Evolutionary conservation across 2,888 invertebrate genomes (phyloP), one percentile per base, ranked within the genome.

Genomic region (Ophion ventricosus): DNA sequence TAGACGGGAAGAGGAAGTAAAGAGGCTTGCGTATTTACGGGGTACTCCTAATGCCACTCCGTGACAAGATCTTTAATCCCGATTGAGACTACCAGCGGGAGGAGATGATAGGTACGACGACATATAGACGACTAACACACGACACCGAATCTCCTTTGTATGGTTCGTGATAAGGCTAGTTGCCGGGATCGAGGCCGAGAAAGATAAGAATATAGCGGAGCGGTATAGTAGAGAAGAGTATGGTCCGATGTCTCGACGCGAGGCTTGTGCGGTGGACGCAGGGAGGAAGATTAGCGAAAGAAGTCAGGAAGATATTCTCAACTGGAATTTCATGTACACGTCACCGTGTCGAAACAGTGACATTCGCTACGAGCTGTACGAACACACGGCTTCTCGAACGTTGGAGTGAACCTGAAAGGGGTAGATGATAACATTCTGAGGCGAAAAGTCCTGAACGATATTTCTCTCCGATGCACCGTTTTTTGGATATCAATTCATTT

Each of bases 11-110:
- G 78, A 85, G 84, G 82, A 84, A 87, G 88, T 87, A 88, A 88
- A 87, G 86, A 85, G 87, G 43, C 23, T 84, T 75, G 70, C 75
- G 67, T 81, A 84, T 85, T 86, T 82, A 83, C 85, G 85, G 86
- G 87, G 87, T 88, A 88, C 89, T 87, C 89, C 89, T 88, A 89
- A 90, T 89, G 91, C 89, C 88, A 89, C 87, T 90, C 89, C 89
- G 89, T 89, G 92, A 91, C 92, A 92, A 93, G 92, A 93, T 92
- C 92, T 92, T 91, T 89, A 91, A 92, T 92, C 93, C 90, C 90
- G 91, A 92, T 92, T 90, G 89, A 91, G 74, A 82, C 84, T 82
- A 90, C 87, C 81, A 77, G 86, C 81, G 67, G 49, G 49, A 76
- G 82, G 61, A 77, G 73, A 73, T 69, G 72, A 76, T 74, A 74